These are phyloP conservation scores for Incurvaria masculella DNA, from an alignment of 2,888 invertebrate species.

Conservation along the genomic window DNA sequence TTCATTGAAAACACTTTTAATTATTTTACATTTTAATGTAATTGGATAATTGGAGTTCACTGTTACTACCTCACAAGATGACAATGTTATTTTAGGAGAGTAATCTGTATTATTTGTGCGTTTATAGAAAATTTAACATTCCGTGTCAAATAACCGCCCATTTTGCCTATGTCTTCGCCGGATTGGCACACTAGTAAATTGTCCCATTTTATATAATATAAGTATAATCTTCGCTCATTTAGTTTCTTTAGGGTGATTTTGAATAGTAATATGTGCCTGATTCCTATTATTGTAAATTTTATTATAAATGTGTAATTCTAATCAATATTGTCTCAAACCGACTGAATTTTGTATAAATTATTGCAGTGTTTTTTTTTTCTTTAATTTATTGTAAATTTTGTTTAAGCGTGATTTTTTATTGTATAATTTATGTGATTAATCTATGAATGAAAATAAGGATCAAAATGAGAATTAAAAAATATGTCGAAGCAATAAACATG, in stretches of 20 bases:
- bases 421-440: constrained; percentile 51
- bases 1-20: too few relatives aligned
- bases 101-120: neutral
- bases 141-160: neutral
- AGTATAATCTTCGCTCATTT: constrained; percentile 29
- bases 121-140: neutral
- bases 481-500: constrained; percentile 11
- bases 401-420: constrained; percentile 54
- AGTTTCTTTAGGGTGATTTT: constrained; percentile 30
- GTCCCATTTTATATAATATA: neutral
- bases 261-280: constrained; percentile 46
- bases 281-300: constrained; percentile 54
- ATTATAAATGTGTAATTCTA: constrained; percentile 48
- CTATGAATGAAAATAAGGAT: constrained; percentile 41
- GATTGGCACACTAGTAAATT: neutral
- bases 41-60: too few relatives aligned
- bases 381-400: constrained; percentile 52
- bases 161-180: neutral
- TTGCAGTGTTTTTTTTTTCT: constrained; percentile 47
- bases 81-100: neutral
- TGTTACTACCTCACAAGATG: neutral
- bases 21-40: too few relatives aligned
- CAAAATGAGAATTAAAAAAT: constrained; percentile 41
- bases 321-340: constrained; percentile 51
- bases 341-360: constrained; percentile 54